These are phyloP conservation scores for Sycobia sp. DNA, from an alignment of 1,140 invertebrate genomes.

Conservation along the genomic window DNA sequence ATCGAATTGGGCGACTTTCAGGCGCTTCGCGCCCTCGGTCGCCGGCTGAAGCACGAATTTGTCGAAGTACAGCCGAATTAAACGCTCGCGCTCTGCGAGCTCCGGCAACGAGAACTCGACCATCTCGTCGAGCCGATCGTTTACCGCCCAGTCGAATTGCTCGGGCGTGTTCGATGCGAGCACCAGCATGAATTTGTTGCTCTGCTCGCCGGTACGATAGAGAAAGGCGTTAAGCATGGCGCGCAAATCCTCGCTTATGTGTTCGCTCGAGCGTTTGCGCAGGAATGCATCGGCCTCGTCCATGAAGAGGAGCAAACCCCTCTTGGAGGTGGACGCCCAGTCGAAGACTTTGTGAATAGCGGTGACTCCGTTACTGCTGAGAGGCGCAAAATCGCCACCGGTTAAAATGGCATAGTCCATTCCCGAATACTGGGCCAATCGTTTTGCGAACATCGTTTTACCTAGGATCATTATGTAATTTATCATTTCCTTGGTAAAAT, in stretches of 20 bases:
- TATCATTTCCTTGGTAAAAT: too few relatives aligned
- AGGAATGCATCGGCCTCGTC: conserved; percentile 99
- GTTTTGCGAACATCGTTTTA: conserved; percentile 96
- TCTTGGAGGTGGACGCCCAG: conserved; percentile 91
- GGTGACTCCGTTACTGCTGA: conserved; percentile 95
- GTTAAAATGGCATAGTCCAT: conserved; percentile 99
- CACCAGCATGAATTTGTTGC: conserved; percentile 95
- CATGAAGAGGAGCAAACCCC: conserved; percentile 92
- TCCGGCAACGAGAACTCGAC: conserved; percentile 93
- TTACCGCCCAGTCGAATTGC: conserved; percentile 98
- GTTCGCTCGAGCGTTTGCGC: conserved; percentile 91
- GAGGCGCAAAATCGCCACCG: conserved; percentile 96
- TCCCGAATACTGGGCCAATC: conserved; percentile 88
- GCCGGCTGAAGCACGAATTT: conserved; percentile 92
- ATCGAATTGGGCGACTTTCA: conserved; percentile 94
- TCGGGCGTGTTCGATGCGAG: conserved; percentile 98
- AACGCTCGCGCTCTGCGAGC: conserved; percentile 87
- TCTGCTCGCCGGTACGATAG: conserved; percentile 98
- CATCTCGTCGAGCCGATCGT: conserved; percentile 97
- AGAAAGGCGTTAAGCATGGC: conserved; percentile 96
- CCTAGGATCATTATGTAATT: too few relatives aligned
- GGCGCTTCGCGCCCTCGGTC: conserved; percentile 77
- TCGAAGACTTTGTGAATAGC: conserved; percentile 99
- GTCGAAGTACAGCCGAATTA: conserved; percentile 95
- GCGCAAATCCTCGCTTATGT: conserved; percentile 92